Evolutionary conservation across 2,888 invertebrate genomes (phyloP), one percentile per base, ranked within the genome.

Genomic region (Meloe dianella): DNA sequence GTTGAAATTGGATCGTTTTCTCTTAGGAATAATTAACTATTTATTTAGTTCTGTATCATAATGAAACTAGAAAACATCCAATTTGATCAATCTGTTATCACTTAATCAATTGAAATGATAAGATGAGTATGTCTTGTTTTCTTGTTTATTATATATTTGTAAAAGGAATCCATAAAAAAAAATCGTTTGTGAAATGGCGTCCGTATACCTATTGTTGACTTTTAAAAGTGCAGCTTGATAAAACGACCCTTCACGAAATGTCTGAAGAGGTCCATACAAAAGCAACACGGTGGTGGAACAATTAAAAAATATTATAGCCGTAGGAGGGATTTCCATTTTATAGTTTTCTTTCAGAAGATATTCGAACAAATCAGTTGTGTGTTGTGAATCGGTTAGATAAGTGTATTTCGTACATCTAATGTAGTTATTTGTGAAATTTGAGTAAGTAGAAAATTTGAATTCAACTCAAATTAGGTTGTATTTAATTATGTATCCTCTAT

Each of bases 301-400:
- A 81, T 81, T 81, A 81, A 82, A 81, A 79, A 79, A 78, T 80
- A 79, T 79, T 76, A 72, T 70, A 70, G 77, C 76, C 74, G 81
- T 79, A 81, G 82, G 79, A 81, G 81, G 81, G 81, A 81, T 79
- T 79, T 79, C 74, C 73, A 76, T 80, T 82, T 80, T 80, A 81
- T 80, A 77, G 80, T 79, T 81, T 66, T 79, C 78, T 77, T 78
- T 78, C 78, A 73, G 74, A 71, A 77, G 74, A 79, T 78, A 79
- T 79, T 79, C 77, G 72, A 47, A 80, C 78, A 81, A 81, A 81
- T 81, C 81, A 82, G 82, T 82, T 74, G 79, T 74, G 78, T 75
- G n/a, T 77, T 76, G 73, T 75, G 78, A 71, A 72, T 69, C 64
- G 64, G 72, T 72, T 69, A 8, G 41, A 17, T 17, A 12, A 17